Conservation (phyloP, 2,888 invertebrate genomes). For the Blera fallax region DNA sequence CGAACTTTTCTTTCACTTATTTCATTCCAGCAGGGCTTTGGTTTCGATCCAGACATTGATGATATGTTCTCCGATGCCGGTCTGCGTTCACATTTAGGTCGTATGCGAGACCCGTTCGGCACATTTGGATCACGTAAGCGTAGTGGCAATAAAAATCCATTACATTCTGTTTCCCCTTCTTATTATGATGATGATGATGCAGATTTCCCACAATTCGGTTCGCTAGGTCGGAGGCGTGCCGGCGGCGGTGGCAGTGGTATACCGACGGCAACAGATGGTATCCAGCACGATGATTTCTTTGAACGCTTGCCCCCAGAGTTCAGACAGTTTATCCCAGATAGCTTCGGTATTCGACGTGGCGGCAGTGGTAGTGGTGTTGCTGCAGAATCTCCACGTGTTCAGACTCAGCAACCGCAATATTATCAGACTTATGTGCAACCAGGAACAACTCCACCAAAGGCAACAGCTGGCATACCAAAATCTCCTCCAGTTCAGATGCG, state of each 20-base stretch:
- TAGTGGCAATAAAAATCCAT: slow-evolving; percentile 78
- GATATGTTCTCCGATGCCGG: slow-evolving; percentile 79
- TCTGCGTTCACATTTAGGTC: slow-evolving; percentile 79
- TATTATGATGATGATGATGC: slow-evolving; percentile 77
- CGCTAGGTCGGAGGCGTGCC: slow-evolving; percentile 78
- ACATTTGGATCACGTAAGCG: slow-evolving; percentile 81
- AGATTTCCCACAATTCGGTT: slow-evolving; percentile 80
- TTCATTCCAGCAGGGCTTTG: slow-evolving; percentile 79
- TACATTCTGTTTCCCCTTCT: slow-evolving; percentile 76
- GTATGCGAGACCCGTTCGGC: slow-evolving; percentile 80
- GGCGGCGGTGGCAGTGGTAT: slow-evolving; percentile 44
- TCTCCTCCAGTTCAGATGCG: slow-evolving; percentile 77
- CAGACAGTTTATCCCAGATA: slow-evolving; percentile 80
- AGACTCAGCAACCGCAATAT: slow-evolving; percentile 68
- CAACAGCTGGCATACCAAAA: slow-evolving; percentile 73
- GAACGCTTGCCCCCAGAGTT: slow-evolving; percentile 81
- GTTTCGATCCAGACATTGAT: slow-evolving; percentile 79
- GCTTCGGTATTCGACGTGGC: slow-evolving; percentile 78
- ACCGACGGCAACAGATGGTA: slow-evolving; percentile 71
- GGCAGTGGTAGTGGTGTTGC: slow-evolving; percentile 51
- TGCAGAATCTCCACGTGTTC: slow-evolving; percentile 74
- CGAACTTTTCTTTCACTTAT: slow-evolving; percentile 22
- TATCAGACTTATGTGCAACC: slow-evolving; percentile 74
- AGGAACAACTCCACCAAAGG: slow-evolving; percentile 66
- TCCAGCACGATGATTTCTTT: slow-evolving; percentile 77